Evolutionary conservation across 2,888 invertebrate species (phyloP).

Genomic region (Clusia tigrina): DNA sequence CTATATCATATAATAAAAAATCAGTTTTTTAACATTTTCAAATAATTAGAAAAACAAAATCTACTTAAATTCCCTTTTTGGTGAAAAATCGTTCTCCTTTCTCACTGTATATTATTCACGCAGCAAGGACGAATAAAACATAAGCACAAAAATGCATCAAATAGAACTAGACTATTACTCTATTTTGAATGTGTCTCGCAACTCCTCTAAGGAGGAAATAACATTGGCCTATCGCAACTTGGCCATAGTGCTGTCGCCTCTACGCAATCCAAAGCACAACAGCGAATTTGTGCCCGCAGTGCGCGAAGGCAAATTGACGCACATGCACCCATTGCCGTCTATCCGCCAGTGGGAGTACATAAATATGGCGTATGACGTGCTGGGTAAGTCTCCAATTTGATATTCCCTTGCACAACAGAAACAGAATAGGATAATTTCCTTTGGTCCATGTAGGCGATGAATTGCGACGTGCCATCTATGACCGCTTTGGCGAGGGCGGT

Average conservation of each 20-base stretch:
- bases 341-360: constrained; percentile 63
- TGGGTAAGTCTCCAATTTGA: constrained; percentile 65
- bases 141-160: constrained; percentile 54
- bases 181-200: constrained; percentile 73
- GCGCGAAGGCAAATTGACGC: constrained; percentile 48
- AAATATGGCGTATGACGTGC: constrained; percentile 82
- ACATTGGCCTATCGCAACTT: constrained; percentile 72
- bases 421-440: neutral
- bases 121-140: no score
- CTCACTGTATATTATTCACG: no score
- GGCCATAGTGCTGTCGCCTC: constrained; percentile 66
- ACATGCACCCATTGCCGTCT: constrained; percentile 47
- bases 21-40: no score
- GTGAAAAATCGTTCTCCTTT: no score
- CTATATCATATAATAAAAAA: no score
- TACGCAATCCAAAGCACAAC: constrained; percentile 61
- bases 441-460: constrained; percentile 51
- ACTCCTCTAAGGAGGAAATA: constrained; percentile 74
- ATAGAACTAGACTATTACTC: constrained; percentile 77
- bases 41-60: no score
- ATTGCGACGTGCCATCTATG: constrained; percentile 77
- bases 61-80: no score
- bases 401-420: neutral
- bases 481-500: constrained; percentile 89
- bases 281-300: constrained; percentile 68